Evolutionary conservation across 2,888 invertebrate species (phyloP).

Genomic region (Calameuta filiformis): DNA sequence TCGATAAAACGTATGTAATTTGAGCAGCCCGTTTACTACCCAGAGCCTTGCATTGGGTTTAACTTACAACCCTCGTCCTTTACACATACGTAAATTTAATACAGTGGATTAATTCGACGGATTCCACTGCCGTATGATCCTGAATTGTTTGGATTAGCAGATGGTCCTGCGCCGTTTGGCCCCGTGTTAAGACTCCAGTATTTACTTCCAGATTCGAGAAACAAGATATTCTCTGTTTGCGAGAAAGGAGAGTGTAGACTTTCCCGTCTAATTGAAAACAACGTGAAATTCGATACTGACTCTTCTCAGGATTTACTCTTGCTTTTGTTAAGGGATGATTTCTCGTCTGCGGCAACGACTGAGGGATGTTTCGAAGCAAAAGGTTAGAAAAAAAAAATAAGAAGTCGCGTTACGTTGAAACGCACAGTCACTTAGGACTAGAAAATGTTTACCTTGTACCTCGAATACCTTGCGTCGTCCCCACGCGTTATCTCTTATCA

Average conservation of each 20-base stretch:
- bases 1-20: conserved; percentile 37
- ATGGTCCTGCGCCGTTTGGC: neutral
- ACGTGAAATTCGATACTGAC: neutral
- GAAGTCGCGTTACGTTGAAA: neutral
- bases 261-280: neutral
- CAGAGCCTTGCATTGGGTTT: neutral
- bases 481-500: neutral
- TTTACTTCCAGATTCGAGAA: neutral
- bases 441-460: neutral
- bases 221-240: neutral
- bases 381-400: neutral
- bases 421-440: neutral
- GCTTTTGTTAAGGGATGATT: neutral
- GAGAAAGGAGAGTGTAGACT: neutral
- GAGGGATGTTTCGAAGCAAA: neutral
- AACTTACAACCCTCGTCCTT: neutral
- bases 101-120: conserved; percentile 29
- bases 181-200: neutral
- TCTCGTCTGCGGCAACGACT: neutral
- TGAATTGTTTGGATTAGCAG: neutral
- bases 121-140: neutral
- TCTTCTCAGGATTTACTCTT: neutral
- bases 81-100: conserved; percentile 33
- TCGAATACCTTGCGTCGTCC: neutral
- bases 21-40: neutral